Conservation (phyloP, 2,797 vertebrate species). For the Hyperoplus lanceolatus region DNA sequence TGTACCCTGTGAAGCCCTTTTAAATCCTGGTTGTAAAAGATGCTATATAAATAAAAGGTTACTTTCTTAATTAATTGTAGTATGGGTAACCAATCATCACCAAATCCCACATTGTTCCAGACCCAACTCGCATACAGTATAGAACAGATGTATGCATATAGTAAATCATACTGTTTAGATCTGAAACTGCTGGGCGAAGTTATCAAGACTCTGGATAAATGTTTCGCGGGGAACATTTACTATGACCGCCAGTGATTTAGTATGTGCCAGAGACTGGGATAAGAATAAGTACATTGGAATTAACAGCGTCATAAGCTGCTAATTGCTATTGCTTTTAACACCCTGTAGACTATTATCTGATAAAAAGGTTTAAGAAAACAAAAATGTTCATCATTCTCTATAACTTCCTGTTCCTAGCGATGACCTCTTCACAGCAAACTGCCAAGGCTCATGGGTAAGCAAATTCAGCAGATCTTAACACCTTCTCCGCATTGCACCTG, state of each 20-base stretch:
- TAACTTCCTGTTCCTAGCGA: slow-evolving; percentile 62
- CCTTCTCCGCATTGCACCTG: slow-evolving; percentile 83
- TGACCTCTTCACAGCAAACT: slow-evolving; percentile 71
- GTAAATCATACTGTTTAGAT: background rate
- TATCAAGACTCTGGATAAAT: slow-evolving; percentile 30
- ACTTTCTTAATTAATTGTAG: no score
- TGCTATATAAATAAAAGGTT: no score
- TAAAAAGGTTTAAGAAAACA: slow-evolving; percentile 59
- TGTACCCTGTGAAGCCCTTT: no score
- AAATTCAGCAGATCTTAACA: slow-evolving; percentile 85
- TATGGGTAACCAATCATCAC: background rate
- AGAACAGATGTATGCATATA: background rate
- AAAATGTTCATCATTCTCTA: slow-evolving; percentile 41
- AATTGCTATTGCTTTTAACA: slow-evolving; percentile 60
- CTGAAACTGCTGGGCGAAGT: background rate
- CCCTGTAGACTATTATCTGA: slow-evolving; percentile 68
- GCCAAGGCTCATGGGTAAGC: slow-evolving; percentile 79
- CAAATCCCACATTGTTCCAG: slow-evolving; percentile 4
- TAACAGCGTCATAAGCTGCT: slow-evolving; percentile 59
- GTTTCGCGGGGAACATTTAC: slow-evolving; percentile 34
- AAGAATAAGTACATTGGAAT: slow-evolving; percentile 52
- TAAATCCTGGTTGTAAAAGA: no score
- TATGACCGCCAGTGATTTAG: slow-evolving; percentile 49
- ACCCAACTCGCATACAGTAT: background rate
- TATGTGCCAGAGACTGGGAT: slow-evolving; percentile 31